phyloP scores from a whole-genome alignment of 2,888 invertebrate genomes.

The Mythimna ferrago region DNA sequence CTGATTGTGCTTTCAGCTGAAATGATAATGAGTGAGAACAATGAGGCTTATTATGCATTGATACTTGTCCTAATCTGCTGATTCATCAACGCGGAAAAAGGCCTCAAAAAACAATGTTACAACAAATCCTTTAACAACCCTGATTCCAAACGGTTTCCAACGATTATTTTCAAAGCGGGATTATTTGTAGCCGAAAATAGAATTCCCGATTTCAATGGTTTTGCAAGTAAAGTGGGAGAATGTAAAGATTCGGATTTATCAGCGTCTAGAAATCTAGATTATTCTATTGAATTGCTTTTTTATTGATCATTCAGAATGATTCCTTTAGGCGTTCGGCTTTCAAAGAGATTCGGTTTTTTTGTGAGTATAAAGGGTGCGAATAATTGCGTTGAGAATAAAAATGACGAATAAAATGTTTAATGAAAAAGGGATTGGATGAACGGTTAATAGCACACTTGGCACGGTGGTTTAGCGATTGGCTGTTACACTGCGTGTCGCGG shows the following conservation, averaged over 20 bases:
- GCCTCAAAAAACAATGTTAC: conserved; percentile 28
- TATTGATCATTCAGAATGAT: conserved; percentile 33
- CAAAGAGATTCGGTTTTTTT: conserved; percentile 3
- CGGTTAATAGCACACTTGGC: too few relatives aligned
- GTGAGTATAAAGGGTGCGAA: neutral
- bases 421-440: neutral
- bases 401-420: neutral
- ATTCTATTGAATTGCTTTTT: conserved; percentile 49
- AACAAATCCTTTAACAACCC: conserved; percentile 19
- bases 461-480: too few relatives aligned
- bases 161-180: conserved; percentile 21
- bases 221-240: conserved; percentile 27
- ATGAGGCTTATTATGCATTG: too few relatives aligned
- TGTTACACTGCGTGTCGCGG: too few relatives aligned
- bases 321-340: conserved; percentile 13
- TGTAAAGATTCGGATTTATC: conserved; percentile 43
- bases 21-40: too few relatives aligned
- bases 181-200: conserved; percentile 39
- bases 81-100: neutral
- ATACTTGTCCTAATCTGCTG: conserved; percentile 18
- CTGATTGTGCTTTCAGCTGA: too few relatives aligned
- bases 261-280: conserved; percentile 47
- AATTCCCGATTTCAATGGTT: conserved; percentile 37
- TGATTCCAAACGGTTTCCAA: conserved; percentile 14
- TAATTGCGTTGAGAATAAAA: conserved; percentile 2